Evolutionary conservation across 2,888 invertebrate species (phyloP).

Genomic region (Orthosia gracilis): DNA sequence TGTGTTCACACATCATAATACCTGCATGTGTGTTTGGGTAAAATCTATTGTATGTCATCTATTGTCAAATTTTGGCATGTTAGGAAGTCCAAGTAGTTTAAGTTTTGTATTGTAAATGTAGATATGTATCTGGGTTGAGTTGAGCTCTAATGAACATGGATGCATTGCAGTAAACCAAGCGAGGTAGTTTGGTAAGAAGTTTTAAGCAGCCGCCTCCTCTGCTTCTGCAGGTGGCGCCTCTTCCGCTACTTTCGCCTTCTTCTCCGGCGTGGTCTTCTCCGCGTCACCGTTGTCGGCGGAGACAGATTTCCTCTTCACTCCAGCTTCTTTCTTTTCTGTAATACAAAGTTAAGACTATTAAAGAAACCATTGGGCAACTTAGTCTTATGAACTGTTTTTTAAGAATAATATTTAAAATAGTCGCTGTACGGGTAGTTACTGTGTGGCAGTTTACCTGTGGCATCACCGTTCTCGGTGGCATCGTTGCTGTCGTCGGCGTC

Average conservation of each 20-base stretch:
- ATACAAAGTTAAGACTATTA: conserved; percentile 55
- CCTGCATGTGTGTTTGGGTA: conserved; percentile 34
- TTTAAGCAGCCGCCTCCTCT: conserved; percentile 92
- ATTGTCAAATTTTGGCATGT: conserved; percentile 63
- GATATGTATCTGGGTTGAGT: conserved; percentile 84
- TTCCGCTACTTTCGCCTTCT: conserved; percentile 93
- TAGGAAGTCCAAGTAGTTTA: conserved; percentile 64
- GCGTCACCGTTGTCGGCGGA: conserved; percentile 90
- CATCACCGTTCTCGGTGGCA: conserved; percentile 87
- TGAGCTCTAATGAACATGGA: conserved; percentile 86
- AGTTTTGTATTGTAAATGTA: conserved; percentile 63
- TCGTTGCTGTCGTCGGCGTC: conserved; percentile 88
- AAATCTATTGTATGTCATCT: conserved; percentile 50
- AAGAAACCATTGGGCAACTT: background rate
- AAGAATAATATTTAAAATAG: background rate
- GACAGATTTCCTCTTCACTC: conserved; percentile 94
- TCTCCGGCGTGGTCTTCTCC: conserved; percentile 93
- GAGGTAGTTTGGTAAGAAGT: conserved; percentile 64
- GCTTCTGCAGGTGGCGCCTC: conserved; percentile 89
- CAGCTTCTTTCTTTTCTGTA: conserved; percentile 89
- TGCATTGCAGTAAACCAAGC: conserved; percentile 91
- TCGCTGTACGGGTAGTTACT: background rate
- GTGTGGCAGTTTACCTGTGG: conserved; percentile 77
- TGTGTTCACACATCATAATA: conserved; percentile 41
- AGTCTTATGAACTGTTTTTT: background rate